Conservation (phyloP, 2,888 invertebrate genomes). For the Cheilosia urbana region DNA sequence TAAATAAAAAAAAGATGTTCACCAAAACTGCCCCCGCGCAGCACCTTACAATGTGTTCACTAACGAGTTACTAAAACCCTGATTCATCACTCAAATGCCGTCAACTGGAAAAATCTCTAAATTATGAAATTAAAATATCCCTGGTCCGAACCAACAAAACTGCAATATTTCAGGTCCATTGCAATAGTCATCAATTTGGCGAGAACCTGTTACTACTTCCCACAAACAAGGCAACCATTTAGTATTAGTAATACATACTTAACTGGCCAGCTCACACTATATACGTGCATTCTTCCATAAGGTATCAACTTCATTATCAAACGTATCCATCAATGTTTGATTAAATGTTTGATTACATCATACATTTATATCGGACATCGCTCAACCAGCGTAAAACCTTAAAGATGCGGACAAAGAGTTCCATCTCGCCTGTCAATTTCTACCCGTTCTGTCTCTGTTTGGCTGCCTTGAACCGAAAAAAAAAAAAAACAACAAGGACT, state of each 20-base stretch:
- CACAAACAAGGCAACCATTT: background rate
- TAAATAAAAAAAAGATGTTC: no score
- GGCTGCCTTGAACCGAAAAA: background rate
- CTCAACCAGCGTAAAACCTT: slow-evolving; percentile 28
- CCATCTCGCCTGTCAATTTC: slow-evolving; percentile 67
- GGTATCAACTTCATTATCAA: slow-evolving; percentile 60
- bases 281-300: slow-evolving; percentile 26
- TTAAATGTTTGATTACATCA: slow-evolving; percentile 71
- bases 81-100: background rate
- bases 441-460: background rate
- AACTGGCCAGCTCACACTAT: background rate
- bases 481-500: slow-evolving; percentile 28
- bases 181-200: slow-evolving; percentile 31
- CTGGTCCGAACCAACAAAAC: background rate
- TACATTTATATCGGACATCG: slow-evolving; percentile 33
- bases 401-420: slow-evolving; percentile 43
- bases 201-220: slow-evolving; percentile 10
- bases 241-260: slow-evolving; percentile 3
- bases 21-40: no score
- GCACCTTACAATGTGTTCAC: no score
- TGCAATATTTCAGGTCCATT: slow-evolving; percentile 5
- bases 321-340: slow-evolving; percentile 73
- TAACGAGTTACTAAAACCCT: no score
- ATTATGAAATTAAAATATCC: background rate
- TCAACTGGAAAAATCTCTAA: background rate